Base-by-base conservation (phyloP, 2,888 invertebrate genomes). In the Apodemia hepburni region DNA sequence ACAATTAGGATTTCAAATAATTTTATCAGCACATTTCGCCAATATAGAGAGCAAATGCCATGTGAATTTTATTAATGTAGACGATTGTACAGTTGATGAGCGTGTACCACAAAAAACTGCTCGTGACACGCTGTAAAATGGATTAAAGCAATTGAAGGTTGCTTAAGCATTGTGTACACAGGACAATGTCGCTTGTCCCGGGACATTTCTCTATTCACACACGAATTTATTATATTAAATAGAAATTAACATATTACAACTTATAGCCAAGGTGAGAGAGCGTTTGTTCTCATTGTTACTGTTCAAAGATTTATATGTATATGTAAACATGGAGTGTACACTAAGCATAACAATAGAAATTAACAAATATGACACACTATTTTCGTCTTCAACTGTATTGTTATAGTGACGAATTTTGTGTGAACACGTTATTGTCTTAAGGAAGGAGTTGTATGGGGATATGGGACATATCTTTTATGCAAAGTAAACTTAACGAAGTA, bases 101-200 rank as follows among this genome's bases (percentile, higher is more conserved):
- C 68, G 69, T 68, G 65, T 64, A 68, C 64, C 68, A 69, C 70
- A 75, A 74, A 73, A 71, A 73, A 71, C 70, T 72, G 71, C 87
- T 85, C 81, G 82, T 85, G 86, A 85, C 89, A 87, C 81, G 86
- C 85, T 82, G 87, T 88, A 85, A 88, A 87, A 87, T 82, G 86
- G 88, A 89, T 89, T 88, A 88, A 75, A 73, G 79, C 82, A 83
- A 83, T 84, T 81, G 82, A 81, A 79, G 76, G 73, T 74, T 79
- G 79, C 80, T 78, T 70, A 70, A 69, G 70, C 74, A 70, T 76
- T 73, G 76, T 73, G 68, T 67, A 69, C 61, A 54, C 61, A 68
- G 71, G 70, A 77, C 75, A 76, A 76, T 74, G 69, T 68, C 71
- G 64, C 69, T 74, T 75, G 73, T 73, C 71, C 75, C 70, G 75